Base-by-base conservation (phyloP, 92 coral and sea anemone species). In the Actinernus sp. region DNA sequence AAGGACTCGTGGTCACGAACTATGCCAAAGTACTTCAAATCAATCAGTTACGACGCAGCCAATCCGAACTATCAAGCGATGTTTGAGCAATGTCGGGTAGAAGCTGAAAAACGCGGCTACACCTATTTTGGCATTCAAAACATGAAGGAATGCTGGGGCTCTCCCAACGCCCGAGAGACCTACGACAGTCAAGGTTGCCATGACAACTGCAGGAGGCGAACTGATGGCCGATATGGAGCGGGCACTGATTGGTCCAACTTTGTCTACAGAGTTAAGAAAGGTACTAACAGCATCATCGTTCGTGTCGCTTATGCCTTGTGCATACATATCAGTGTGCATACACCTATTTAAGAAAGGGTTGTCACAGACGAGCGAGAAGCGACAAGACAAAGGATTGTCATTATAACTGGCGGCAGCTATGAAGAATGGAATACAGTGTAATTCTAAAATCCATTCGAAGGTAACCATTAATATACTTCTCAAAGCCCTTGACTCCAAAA, bases 11-110 rank as follows among this genome's bases (percentile, higher is more conserved):
- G 44, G 21, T 33, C 41, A 13, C 58, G 71, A 2, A 51, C 71
- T 8, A 63, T 63, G 71, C 58, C 58, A 18, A 31, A 63, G 13
- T 63, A 44, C 57, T 63, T 63, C 58, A 63, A 63, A 29, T 43
- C 26, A 21, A 51, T 63, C 39, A 36, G 17, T 4, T 47, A 23
- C 13, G 41, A 49, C 26, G 16, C 26, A 14, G 41, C 7, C 7
- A 36, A 36, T 14, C 41, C 41, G 8, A 36, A 63, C 71, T 63
- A 44, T 28, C 24, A 63, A 31, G 29, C 43, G 32, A 60, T 60
- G 31, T 60, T 61, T 11, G 69, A 61, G 11, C 36, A 61, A 41
- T 61, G 69, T 41, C 41, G 59, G 30, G 48, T 43, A 48, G 71
- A 63, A 48, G 71, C 71, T 4, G 71, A 63, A 36, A 63, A 46